Evolutionary conservation across 1,140 invertebrate species (phyloP), one percentile per base, ranked within the genome.

Genomic region (Pseudomyrmex gracilis): DNA sequence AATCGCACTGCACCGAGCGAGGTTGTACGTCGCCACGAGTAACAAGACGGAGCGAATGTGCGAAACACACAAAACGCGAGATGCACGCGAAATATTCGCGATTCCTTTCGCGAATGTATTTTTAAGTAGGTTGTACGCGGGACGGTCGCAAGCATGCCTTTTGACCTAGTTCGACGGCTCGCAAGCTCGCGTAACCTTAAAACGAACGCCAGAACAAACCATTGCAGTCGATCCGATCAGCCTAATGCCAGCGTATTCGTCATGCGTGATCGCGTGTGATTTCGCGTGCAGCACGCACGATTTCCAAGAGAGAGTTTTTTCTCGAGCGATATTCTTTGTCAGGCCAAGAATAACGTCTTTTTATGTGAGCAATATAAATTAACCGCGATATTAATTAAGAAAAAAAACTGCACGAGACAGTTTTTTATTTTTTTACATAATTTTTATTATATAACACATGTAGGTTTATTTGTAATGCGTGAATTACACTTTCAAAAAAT

Each of bases 91-190:
- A 90, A 89, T 73, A 84, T 85, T 90, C 85, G 61, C 67, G 71
- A 90, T 74, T 88, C n/a, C 24, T 53, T 73, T 85, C 85, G 74
- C 34, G 76, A 77, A 77, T 13, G 68, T 76, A 58, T 87, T 87
- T 87, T 77, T 53, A 87, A 82, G 63, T 83, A 85, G 85, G 77
- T 89, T 83, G 82, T 34, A 34, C 5, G 74, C 83, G 58, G 60
- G 60, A 34, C 34, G 20, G 57, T 70, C 63, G 60, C 83, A 74
- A 68, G 61, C 80, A 63, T 83, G 86, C 74, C 78, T 88, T 91
- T 91, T 90, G 89, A 91, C 90, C 90, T 77, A 90, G 73, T 91
- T 91, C 71, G 74, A 86, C 34, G 70, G 74, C 84, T 89, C 12
- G 78, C 82, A 87, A 88, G 82, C 77, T 86, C 53, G 83, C 68